Evolutionary conservation across 2,888 invertebrate species (phyloP), one percentile per base, ranked within the genome.

Genomic region (Ceratothoa steindachneri): DNA sequence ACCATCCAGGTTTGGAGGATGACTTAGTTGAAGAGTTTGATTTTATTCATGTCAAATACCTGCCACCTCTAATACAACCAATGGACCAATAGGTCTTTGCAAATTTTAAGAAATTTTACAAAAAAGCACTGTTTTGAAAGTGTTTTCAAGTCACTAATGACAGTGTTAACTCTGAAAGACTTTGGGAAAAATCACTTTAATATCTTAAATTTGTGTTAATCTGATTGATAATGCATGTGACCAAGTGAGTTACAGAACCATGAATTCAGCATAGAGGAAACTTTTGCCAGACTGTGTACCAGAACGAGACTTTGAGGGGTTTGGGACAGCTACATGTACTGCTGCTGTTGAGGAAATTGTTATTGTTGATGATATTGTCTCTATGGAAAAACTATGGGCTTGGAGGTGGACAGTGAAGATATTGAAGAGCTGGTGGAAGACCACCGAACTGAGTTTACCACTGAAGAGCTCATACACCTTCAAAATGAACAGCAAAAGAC

Each of bases 101-200:
- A n/a, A 64, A 64, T 27, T 64, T 69, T 5, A 69, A 53, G 55
- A 69, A 69, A 30, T 51, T 69, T 28, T 69, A 69, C 51, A 69
- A 19, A 19, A 64, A 64, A 64, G 22, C 28, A 15, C 4, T 64
- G 1, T 64, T 64, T 15, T 22, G 27, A 24, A 69, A 7, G 69
- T 69, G 69, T 24, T 69, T 69, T 51, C 51, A 69, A 9, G 41
- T 69, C 19, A 69, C 69, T 3, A 51, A 52, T 52, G 19, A 69
- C 22, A 52, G 27, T 19, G 3, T n/a, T n/a, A 69, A 51, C 22
- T 69, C 24, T 22, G n/a, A 51, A 29, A 7, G 53, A 69, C 52
- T 69, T 55, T 28, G 41, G 69, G 29, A 55, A 52, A 27, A 27
- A 52, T 68, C 68, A 68, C 9, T 51, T 68, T 41, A 68, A 68